phyloP scores from a whole-genome alignment of 92 coral and sea anemone genomes.

The Ricordea florida region DNA sequence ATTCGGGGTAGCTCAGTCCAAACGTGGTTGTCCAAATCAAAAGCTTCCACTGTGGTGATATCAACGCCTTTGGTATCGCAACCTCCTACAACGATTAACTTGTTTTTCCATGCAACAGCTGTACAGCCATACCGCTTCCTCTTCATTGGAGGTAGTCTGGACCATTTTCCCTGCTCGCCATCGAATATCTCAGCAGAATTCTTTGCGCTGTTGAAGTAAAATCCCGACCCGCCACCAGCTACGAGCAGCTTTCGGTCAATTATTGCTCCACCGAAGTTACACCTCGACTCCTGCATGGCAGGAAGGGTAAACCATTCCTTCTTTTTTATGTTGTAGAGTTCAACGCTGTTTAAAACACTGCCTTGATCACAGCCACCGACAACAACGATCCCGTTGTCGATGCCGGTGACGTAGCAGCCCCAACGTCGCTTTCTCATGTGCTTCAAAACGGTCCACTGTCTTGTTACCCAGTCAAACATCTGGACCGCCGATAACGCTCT shows the following conservation, averaged over 20 bases:
- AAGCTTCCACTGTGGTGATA: constrained; percentile 76
- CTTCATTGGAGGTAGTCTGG: constrained; percentile 75
- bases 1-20: constrained; percentile 72
- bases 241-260: constrained; percentile 68
- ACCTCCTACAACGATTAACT: constrained; percentile 87
- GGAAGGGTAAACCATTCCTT: constrained; percentile 80
- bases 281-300: constrained; percentile 67
- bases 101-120: constrained; percentile 66
- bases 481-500: constrained; percentile 78
- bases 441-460: constrained; percentile 68
- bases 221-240: constrained; percentile 83
- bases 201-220: constrained; percentile 88
- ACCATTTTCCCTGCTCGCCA: constrained; percentile 77
- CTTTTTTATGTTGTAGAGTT: constrained; percentile 71
- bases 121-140: constrained; percentile 82
- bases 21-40: constrained; percentile 44
- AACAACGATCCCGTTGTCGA: constrained; percentile 80
- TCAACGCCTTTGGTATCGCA: constrained; percentile 64
- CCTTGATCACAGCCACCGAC: constrained; percentile 90
- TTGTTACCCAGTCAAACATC: constrained; percentile 77
- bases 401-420: constrained; percentile 72
- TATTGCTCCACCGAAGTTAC: constrained; percentile 83
- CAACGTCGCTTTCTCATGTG: constrained; percentile 86
- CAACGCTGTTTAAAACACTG: constrained; percentile 75
- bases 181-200: constrained; percentile 78